These are phyloP conservation scores for Platysteira castanea DNA, from an alignment of 2,113 vertebrate species.

Conservation along the genomic window DNA sequence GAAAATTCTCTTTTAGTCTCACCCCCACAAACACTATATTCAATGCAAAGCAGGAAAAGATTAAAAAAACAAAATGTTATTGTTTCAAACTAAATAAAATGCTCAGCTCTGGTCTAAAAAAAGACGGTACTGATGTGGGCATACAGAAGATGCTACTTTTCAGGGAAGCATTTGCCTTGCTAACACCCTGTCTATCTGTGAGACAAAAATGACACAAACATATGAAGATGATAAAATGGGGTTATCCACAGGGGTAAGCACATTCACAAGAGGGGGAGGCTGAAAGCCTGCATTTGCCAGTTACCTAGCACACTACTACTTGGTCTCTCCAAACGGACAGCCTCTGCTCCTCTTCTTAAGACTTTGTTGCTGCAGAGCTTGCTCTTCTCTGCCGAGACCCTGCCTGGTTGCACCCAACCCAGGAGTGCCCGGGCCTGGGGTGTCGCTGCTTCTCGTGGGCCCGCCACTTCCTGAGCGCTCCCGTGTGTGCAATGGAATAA, in stretches of 20 bases:
- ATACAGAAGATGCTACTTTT: conserved; percentile 48
- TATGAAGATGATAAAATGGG: conserved; percentile 19
- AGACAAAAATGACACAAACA: conserved; percentile 55
- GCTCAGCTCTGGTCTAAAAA: conserved; percentile 35
- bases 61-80: neutral
- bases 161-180: conserved; percentile 38
- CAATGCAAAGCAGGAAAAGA: neutral
- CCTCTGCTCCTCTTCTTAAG: neutral
- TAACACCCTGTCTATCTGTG: conserved; percentile 61
- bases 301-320: neutral
- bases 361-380: neutral
- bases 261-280: conserved; percentile 44
- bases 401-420: neutral
- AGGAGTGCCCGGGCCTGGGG: neutral
- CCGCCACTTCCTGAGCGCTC: fast-evolving
- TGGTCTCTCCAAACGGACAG: neutral
- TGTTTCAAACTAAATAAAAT: conserved; percentile 15
- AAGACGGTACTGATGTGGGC: conserved; percentile 1
- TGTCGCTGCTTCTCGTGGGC: neutral
- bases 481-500: neutral
- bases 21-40: neutral
- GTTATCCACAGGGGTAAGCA: conserved; percentile 44
- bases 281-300: conserved; percentile 33
- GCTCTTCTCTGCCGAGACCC: neutral
- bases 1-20: neutral